Percentiles rank a stretch among this genome's conserved stretches.
phyloP scores from a whole-genome alignment of 1,140 invertebrate species.

The Drosophila lowei region DNA sequence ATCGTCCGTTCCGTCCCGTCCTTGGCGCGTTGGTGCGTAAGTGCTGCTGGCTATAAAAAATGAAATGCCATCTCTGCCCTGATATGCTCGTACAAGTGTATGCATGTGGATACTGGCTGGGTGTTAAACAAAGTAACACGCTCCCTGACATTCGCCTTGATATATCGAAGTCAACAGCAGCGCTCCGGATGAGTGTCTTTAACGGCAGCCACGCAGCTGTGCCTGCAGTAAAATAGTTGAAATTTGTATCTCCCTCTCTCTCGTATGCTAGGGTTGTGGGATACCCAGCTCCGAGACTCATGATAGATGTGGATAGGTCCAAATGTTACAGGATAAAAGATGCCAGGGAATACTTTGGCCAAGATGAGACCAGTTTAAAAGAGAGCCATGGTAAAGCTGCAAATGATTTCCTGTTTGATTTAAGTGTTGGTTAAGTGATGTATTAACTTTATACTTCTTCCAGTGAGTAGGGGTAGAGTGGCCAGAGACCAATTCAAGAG shows the following conservation, averaged over 20 bases:
- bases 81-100: slow-evolving; percentile 31
- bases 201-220: slow-evolving; percentile 49
- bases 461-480: too few relatives aligned
- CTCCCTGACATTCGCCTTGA: slow-evolving; percentile 61
- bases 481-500: too few relatives aligned
- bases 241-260: slow-evolving; percentile 42
- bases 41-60: slow-evolving; percentile 66
- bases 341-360: slow-evolving; percentile 6
- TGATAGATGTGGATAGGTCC: slow-evolving; percentile 39
- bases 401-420: neutral
- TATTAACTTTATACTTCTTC: too few relatives aligned
- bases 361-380: neutral
- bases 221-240: slow-evolving; percentile 67
- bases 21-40: slow-evolving; percentile 51
- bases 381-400: too few relatives aligned
- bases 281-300: slow-evolving; percentile 3
- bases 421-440: too few relatives aligned
- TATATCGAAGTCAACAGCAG: slow-evolving; percentile 68
- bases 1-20: too few relatives aligned
- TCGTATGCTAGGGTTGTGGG: neutral
- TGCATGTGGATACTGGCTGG: slow-evolving; percentile 19
- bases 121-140: slow-evolving; percentile 66
- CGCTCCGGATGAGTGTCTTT: slow-evolving; percentile 31
- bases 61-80: slow-evolving; percentile 53
- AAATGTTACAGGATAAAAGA: slow-evolving; percentile 23